Base-by-base conservation (phyloP, 2,113 vertebrate species). In the Acanthochromis polyacanthus region DNA sequence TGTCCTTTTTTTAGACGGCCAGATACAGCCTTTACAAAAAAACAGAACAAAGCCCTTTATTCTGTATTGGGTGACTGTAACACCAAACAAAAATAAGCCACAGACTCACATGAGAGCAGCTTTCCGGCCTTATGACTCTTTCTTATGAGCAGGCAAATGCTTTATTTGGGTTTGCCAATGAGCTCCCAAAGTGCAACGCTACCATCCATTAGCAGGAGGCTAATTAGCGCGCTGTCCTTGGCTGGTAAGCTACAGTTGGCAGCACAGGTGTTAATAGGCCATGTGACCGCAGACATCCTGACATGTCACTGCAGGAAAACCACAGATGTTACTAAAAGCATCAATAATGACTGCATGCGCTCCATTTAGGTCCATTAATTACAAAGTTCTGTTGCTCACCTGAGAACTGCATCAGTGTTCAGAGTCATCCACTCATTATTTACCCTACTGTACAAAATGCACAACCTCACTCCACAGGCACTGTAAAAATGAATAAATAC, bases 221-320 rank as follows among this genome's bases (percentile, higher is more conserved):
- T 57, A 70, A 70, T 70, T 70, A 58, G 67, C 40, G 20, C 65
- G 40, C 36, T 16, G 52, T 56, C 66, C 66, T 69, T 56, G 52
- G 66, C 38, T 69, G 45, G 65, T 43, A 45, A 56, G 52, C 23
- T 56, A 53, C 52, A 45, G 52, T 69, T 45, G 45, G 52, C 66
- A n/a, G 52, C 52, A 20, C 36, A 53, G 66, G 52, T 30, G 66
- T 36, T 15, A 56, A 69, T 56, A 9, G 51, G 10, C 52, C 66
- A 56, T 69, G 51, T 0, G 66, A 55, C 25, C 56, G 66, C 40
- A 28, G 52, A 45, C 52, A 69, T 58, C 57, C 30, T 57, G 67
- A 70, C 67, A 58, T 46, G 53, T 57, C 67, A 46, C 46, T 9
- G 53, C 19, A 70, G 67, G 67, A 57, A 57, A 58, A 53, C 38